Conservation (phyloP, 2,888 invertebrate species). For the Teleiodes luculella region DNA sequence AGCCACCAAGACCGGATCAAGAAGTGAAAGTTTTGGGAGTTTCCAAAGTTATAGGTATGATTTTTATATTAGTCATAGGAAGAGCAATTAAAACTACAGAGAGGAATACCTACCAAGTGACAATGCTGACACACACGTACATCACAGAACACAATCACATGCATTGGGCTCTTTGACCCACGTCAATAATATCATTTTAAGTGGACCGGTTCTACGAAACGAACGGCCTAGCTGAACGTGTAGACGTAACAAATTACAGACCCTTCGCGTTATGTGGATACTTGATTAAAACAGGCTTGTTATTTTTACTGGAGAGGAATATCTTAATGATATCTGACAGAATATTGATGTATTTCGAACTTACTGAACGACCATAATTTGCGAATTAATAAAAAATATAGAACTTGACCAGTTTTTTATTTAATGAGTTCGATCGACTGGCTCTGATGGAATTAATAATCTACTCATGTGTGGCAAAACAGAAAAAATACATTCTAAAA, state of each 20-base stretch:
- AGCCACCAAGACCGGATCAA: conserved; percentile 7
- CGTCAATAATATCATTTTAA: conserved; percentile 66
- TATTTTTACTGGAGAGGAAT: conserved; percentile 10
- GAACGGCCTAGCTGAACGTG: conserved; percentile 40
- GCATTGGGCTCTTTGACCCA: conserved; percentile 31
- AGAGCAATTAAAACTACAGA: conserved; percentile 38
- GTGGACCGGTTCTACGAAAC: conserved; percentile 57
- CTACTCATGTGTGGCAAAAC: too few relatives aligned
- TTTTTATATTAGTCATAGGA: conserved; percentile 28
- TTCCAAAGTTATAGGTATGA: conserved; percentile 8
- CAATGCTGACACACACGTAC: conserved; percentile 3
- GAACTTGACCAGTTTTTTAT: not conserved
- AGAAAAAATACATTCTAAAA: too few relatives aligned
- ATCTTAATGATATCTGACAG: not conserved
- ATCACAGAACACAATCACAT: conserved; percentile 4
- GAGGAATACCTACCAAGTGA: conserved; percentile 10
- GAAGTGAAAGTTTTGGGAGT: conserved; percentile 20
- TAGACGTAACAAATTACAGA: conserved; percentile 48
- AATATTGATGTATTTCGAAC: not conserved
- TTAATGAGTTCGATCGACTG: too few relatives aligned
- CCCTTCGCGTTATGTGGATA: conserved; percentile 23
- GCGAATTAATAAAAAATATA: not conserved
- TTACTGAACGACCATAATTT: not conserved
- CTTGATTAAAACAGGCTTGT: conserved; percentile 19
- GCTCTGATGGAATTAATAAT: too few relatives aligned